These are phyloP conservation scores for Chionis minor DNA, from an alignment of 2,113 vertebrate species.

Conservation along the genomic window DNA sequence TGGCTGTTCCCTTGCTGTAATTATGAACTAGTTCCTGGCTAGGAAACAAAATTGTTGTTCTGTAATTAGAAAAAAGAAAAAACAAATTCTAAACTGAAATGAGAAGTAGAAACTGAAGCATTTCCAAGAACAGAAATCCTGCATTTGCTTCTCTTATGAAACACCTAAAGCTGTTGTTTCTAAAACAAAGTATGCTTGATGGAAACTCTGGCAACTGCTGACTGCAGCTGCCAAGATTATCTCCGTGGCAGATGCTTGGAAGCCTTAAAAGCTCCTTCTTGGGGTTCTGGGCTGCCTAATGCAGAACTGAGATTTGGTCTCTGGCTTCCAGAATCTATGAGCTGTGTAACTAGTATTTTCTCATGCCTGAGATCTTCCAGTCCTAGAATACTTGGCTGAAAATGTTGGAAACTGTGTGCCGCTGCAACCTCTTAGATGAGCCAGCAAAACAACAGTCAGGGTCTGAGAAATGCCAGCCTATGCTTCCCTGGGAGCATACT, in stretches of 20 bases:
- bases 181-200: not conserved
- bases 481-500: not conserved
- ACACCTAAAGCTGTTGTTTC: not conserved
- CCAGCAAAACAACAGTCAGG: not conserved
- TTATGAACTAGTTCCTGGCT: not conserved
- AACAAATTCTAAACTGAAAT: not conserved
- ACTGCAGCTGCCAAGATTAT: not conserved
- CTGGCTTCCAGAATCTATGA: not conserved
- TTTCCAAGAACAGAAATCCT: not conserved
- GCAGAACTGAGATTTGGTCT: not conserved
- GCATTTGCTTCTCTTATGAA: not conserved
- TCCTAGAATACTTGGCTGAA: not conserved
- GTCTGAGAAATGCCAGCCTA: not conserved
- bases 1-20: not conserved
- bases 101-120: not conserved
- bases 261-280: not conserved
- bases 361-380: not conserved
- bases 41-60: not conserved
- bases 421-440: not conserved
- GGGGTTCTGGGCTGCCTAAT: not conserved
- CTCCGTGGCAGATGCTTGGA: not conserved
- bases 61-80: not conserved
- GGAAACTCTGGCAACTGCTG: not conserved
- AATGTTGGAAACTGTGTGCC: rapidly evolving
- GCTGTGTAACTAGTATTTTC: not conserved